Conservation (phyloP, 2,797 vertebrate genomes). For the Microctenopoma steveboyesi region DNA sequence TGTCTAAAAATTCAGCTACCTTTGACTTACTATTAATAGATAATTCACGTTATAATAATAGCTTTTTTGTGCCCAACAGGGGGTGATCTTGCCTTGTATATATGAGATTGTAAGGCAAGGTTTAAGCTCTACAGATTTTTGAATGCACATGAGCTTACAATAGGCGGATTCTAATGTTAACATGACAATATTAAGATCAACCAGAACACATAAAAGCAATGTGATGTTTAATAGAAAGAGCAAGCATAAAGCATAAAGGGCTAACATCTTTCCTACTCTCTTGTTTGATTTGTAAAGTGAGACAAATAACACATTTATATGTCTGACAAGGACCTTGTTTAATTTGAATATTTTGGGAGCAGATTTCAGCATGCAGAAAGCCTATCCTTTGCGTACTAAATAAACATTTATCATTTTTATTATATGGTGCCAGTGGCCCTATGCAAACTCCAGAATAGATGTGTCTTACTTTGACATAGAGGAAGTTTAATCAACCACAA, state of each 20-base stretch:
- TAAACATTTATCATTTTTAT: neutral
- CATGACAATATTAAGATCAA: neutral
- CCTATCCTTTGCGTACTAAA: neutral
- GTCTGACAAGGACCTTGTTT: neutral
- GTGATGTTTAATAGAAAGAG: neutral
- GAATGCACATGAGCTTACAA: neutral
- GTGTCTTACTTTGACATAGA: neutral
- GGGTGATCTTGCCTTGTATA: constrained; percentile 21
- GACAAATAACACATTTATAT: neutral
- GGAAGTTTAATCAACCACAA: neutral
- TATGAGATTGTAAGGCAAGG: neutral
- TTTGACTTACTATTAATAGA: too few species aligned
- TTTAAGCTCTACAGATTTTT: neutral
- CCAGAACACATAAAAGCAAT: neutral
- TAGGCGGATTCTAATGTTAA: neutral
- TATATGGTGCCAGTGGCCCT: neutral
- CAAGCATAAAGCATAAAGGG: neutral
- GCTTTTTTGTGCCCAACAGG: constrained; percentile 42
- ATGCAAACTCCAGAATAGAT: neutral
- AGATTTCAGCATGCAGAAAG: neutral
- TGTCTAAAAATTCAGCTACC: too few species aligned
- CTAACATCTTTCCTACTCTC: too few species aligned
- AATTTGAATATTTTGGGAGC: neutral
- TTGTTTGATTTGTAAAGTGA: neutral
- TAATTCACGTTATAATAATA: too few species aligned